phyloP scores from a whole-genome alignment of 2,888 invertebrate species.

The Amphimallon solstitiale region DNA sequence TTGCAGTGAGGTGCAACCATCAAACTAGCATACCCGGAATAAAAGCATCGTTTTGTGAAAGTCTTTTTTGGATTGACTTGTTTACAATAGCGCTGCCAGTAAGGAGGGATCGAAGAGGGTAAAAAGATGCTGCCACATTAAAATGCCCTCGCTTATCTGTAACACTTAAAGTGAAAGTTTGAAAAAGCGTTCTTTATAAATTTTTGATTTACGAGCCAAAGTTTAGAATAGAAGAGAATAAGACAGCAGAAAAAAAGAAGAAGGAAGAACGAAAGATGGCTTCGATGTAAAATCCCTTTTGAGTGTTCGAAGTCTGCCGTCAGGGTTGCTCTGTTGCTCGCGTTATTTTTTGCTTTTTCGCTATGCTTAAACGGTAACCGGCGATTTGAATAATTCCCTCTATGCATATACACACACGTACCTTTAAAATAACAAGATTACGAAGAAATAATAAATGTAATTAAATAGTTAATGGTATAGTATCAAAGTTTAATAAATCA shows the following conservation, averaged over 20 bases:
- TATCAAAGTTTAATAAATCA: conserved; percentile 46
- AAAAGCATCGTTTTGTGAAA: conserved; percentile 13
- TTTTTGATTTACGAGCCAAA: conserved; percentile 59
- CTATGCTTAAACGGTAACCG: conserved; percentile 18
- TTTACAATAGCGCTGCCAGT: conserved; percentile 54
- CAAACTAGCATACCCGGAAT: neutral
- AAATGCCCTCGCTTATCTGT: conserved; percentile 48
- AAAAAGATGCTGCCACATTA: conserved; percentile 55
- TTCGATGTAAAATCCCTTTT: conserved; percentile 24
- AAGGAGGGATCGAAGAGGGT: conserved; percentile 47
- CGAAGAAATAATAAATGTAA: conserved; percentile 41
- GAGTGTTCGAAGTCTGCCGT: conserved; percentile 41
- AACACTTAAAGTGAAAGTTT: conserved; percentile 59
- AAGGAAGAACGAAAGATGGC: conserved; percentile 19
- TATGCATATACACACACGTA: conserved; percentile 1
- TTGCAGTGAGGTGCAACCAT: conserved; percentile 8
- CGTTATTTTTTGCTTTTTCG: conserved; percentile 9
- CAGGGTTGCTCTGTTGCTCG: conserved; percentile 6
- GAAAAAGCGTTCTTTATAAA: conserved; percentile 60
- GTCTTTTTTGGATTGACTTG: conserved; percentile 50
- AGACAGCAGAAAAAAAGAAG: conserved; percentile 8
- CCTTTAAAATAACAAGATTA: conserved; percentile 34
- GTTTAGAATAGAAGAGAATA: conserved; percentile 43
- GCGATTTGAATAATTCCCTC: conserved; percentile 35
- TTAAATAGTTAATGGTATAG: conserved; percentile 44